Evolutionary conservation across 2,888 invertebrate genomes (phyloP), one percentile per base, ranked within the genome.

Genomic region (Gryllus longicercus): DNA sequence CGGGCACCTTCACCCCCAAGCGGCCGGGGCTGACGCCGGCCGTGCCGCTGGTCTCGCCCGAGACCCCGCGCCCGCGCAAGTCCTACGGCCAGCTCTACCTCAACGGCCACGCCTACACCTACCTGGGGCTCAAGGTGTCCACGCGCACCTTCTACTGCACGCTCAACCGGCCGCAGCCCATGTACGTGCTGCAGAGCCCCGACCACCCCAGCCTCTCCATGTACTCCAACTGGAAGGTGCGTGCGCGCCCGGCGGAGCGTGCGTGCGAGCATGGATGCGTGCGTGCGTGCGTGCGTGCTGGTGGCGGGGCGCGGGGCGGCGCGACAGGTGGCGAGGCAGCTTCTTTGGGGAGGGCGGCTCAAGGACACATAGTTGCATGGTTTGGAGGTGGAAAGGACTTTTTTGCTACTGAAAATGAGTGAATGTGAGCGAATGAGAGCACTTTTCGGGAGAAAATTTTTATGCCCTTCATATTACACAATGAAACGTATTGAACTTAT

Each of bases 141-240:
- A 96, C 96, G 2, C 93, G 95, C 86, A 93, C 94, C 81, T 96
- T 96, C 84, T 98, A 96, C 87, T 98, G 98, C 85, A 97, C 97
- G 1, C 90, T 97, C 78, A 96, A 96, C 87, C 93, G 96, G 84
- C 95, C 96, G 1, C 98, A 98, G 86, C 98, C 98, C 2, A 96
- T 96, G 86, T 98, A 97, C 86, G 96, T 97, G 81, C 87, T 86
- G 25, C 87, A 88, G 78, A 87, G 88, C 82, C 94, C 94, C 1
- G 95, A 95, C 84, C 93, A 94, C 86, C 94, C 95, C 85, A 95
- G 94, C 84, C 88, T 98, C 79, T 98, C 97, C 75, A 98, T 98
- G 98, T 98, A 98, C 87, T 97, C 97, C 79, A 97, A 97, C 86
- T 98, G 98, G 95, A 93, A 93, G 89, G 93, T 93, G 86, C 90